phyloP scores from a whole-genome alignment of 2,888 invertebrate genomes.

The Cistogaster globosa region DNA sequence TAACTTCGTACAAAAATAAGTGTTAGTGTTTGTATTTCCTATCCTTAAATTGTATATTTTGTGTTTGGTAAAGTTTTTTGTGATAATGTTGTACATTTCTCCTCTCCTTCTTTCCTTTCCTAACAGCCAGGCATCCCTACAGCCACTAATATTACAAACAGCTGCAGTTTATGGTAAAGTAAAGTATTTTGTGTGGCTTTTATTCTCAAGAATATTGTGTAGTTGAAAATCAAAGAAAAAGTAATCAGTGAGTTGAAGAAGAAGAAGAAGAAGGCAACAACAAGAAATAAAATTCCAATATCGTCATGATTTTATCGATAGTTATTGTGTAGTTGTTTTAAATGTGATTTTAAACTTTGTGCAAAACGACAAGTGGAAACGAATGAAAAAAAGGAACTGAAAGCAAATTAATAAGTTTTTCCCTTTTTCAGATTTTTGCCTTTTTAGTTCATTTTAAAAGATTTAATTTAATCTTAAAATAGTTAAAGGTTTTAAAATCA shows the following conservation, averaged over 20 bases:
- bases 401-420: slow-evolving; percentile 46
- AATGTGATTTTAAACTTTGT: slow-evolving; percentile 67
- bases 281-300: slow-evolving; percentile 52
- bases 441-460: slow-evolving; percentile 12
- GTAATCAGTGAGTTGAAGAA: not conserved
- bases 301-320: slow-evolving; percentile 62
- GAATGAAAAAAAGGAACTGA: slow-evolving; percentile 33
- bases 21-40: not conserved
- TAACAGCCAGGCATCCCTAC: slow-evolving; percentile 36
- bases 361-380: slow-evolving; percentile 43
- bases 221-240: slow-evolving; percentile 14
- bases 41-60: slow-evolving; percentile 57
- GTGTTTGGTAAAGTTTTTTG: slow-evolving; percentile 57
- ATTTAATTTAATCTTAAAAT: slow-evolving; percentile 8
- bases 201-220: slow-evolving; percentile 22
- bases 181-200: slow-evolving; percentile 62
- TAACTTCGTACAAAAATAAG: not conserved
- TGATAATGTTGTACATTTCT: slow-evolving; percentile 49
- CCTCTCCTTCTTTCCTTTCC: slow-evolving; percentile 26
- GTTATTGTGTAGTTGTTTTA: slow-evolving; percentile 60
- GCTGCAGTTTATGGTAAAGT: slow-evolving; percentile 68
- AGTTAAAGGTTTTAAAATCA: slow-evolving; percentile 27
- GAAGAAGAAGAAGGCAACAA: slow-evolving; percentile 36
- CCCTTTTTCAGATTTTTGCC: not conserved
- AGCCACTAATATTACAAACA: slow-evolving; percentile 53